A percentile compares a stretch with the other conserved stretches of the same genome.
phyloP scores from a whole-genome alignment of 2,888 invertebrate genomes.

The Archaeoteleia sp. region DNA sequence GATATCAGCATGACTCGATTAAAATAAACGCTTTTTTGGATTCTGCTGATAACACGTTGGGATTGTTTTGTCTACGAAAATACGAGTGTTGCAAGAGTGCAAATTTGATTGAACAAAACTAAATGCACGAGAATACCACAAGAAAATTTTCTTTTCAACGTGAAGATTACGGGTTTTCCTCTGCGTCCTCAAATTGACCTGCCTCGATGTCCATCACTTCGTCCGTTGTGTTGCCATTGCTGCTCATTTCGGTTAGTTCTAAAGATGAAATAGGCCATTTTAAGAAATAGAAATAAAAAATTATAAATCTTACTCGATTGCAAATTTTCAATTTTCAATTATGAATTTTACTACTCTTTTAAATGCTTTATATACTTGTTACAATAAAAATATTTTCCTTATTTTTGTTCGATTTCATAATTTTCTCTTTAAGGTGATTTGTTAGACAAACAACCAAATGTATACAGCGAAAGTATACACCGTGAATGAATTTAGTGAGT shows the following conservation, averaged over 20 bases:
- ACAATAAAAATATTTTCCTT: no score
- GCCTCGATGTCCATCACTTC: conserved; percentile 76
- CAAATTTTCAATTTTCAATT: no score
- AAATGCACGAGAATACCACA: conserved; percentile 64
- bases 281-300: conserved; percentile 2
- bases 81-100: conserved; percentile 48
- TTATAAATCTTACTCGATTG: background rate
- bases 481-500: no score
- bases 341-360: no score
- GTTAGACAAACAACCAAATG: no score
- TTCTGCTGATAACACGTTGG: conserved; percentile 17
- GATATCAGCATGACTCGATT: conserved; percentile 15
- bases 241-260: conserved; percentile 72
- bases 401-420: no score
- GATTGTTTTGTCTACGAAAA: conserved; percentile 30
- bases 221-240: conserved; percentile 70
- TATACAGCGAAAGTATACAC: no score
- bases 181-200: conserved; percentile 79
- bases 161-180: conserved; percentile 73
- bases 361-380: no score
- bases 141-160: conserved; percentile 47
- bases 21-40: conserved; percentile 10
- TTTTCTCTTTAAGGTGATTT: no score
- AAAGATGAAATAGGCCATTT: conserved; percentile 59
- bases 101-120: conserved; percentile 56